Base-by-base conservation (phyloP, 2,113 vertebrate species). In the Narcine bancroftii region DNA sequence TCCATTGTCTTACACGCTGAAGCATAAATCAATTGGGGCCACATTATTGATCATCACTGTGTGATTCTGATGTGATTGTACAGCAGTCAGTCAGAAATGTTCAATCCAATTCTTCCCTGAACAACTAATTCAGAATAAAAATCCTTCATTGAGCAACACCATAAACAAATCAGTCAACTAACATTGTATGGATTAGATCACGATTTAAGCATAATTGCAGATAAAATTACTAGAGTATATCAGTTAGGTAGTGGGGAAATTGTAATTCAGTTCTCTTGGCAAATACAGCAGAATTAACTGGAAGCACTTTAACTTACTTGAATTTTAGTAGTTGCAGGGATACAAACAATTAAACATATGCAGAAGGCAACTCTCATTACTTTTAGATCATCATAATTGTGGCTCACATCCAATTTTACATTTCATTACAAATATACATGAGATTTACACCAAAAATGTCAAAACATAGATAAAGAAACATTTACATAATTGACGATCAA, bases 131-230 rank as follows among this genome's bases (percentile, higher is more conserved):
- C 42, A 15, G 2, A 81, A 81, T 50, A 9, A 81, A 24, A 81
- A 81, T 13, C 10, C 26, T 81, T 81, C 13, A 33, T 50, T 36
- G 75, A 77, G 17, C 47, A 50, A 50, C 33, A 50, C 77, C 10
- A 81, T 50, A 81, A 77, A 77, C 42, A 5, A 77, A 81, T 53
- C 77, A 81, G 33, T 45, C 77, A 53, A 81, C 26, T 81, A 81
- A 33, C 77, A 81, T 50, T 45, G 45, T 53, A 39, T 63, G 36
- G n/a, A 33, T 60, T 39, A 29, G 85, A 39, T 89, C 19, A 65
- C 85, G 39, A n/a, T 65, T 33, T n/a, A 65, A 56, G 60, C 60
- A 56, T 19, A 89, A 65, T 65, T 89, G 65, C 9, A 36, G 53
- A 24, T 65, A 65, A 39, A 89, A 63, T 89, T 89, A 63, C 83